Base-by-base conservation (phyloP, 2,113 vertebrate genomes). In the Misgurnus mizolepis region DNA sequence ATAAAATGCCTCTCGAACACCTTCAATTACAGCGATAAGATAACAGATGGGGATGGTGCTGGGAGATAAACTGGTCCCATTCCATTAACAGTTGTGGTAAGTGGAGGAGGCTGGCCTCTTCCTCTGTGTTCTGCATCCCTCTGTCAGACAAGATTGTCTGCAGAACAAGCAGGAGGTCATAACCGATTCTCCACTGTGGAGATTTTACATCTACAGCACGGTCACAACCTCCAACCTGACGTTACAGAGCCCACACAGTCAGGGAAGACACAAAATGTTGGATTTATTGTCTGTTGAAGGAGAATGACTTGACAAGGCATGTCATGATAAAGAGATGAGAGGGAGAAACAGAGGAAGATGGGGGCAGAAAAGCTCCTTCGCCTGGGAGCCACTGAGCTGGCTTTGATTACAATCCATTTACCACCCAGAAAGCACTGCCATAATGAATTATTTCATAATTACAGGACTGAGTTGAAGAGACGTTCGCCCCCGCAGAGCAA, bases 1-100 rank as follows among this genome's bases (percentile, higher is more conserved):
- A 82, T 83, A 49, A 78, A 80, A 58, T 72, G 78, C 58, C 50
- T 55, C 17, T 83, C 80, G 83, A 83, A 86, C 64, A 82, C 70
- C 75, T 83, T 85, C 78, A 78, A 84, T 85, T 85, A 86, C 79
- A 66, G 66, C 9, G 79, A 85, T 83, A 80, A 76, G 73, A 87
- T 82, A 76, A 17, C 40, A 40, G 34, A n/a, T 14, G 41, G 49
- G 47, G 34, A 18, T 22, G 34, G 50, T 8, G 18, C 7, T 8
- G 66, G 55, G 50, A 27, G 82, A 82, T 82, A 79, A 78, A 64
- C 61, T 43, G 45, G 27, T 70, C 72, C 76, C 79, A 78, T 84
- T 72, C 74, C 62, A 82, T 82, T 80, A 80, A 67, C 14, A 22
- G 41, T 55, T 47, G 66, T 60, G 77, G 49, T 85, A 62, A 69